Evolutionary conservation across 2,113 vertebrate species (phyloP), one percentile per base, ranked within the genome.

Genomic region (Tupaia chinensis): DNA sequence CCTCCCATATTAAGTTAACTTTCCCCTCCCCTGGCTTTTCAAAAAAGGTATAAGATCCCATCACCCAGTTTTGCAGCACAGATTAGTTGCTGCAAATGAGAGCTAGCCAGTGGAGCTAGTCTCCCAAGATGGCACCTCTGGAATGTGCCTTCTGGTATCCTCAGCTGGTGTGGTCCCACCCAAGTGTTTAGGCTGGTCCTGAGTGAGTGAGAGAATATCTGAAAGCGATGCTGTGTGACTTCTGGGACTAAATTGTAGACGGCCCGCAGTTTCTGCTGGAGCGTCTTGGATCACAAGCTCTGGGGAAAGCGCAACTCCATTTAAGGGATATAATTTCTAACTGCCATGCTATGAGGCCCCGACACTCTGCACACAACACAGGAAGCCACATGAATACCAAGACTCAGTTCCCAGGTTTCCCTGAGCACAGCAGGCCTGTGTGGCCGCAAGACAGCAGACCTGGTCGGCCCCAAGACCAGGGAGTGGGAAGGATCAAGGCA

Each of bases 1-100:
- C 98, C 96, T 96, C 94, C 88, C 96, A 92, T 93, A 97, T 97
- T 92, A 97, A 98, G 89, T 98, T 98, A 97, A 98, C 96, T 98
- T 98, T 68, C 74, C 83, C 94, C 78, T 97, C 98, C 96, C 91
- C 23, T n/a, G 60, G 89, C 87, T 80, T 87, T 63, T 74, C 81
- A 83, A 78, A 94, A 95, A 95, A 96, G 68, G 87, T 70, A 60
- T 63, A 89, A 96, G 88, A 95, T 73, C 83, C 6, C 54, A n/a
- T 16, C 69, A 53, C 78, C 95, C n/a, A 2, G 58, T 27, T 85
- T 34, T 29, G 15, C 23, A 66, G 83, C 80, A 76, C 53, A 80
- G 20, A 87, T 1, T 61, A 76, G 76, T 29, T 0, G 2, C 65
- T 66, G 53, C 53, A 34, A 72, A 23, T 56, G 32, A 84, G 12